Base-by-base conservation (phyloP, 2,113 vertebrate genomes). In the Siphamia tubifer region DNA sequence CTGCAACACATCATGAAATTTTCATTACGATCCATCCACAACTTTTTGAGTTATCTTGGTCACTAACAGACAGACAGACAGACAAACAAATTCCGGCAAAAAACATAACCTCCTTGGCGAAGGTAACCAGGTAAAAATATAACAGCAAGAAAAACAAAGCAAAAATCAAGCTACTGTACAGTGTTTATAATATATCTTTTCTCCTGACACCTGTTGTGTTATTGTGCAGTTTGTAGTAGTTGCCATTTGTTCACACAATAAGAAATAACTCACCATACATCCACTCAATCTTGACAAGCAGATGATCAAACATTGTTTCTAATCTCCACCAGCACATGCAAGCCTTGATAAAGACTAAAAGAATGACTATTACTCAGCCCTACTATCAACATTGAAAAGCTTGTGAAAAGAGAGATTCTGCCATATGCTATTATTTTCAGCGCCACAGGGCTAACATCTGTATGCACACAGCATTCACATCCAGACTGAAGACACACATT, bases 391-490 rank as follows among this genome's bases (percentile, higher is more conserved):
- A 56, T 65, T 21, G 57, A 47, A 12, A 28, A 44, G 49, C 60
- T 62, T 3, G 13, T 68, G 48, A 62, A 67, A 23, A 35, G 65
- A 71, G 19, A 60, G 61, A 16, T 43, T 43, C 13, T 6, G 52
- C 72, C 69, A 77, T 77, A 70, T 68, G 68, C 49, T 42, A 3
- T 82, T 52, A 48, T 64, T 79, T 82, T 79, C 64, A 68, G 53
- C 3, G 74, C 83, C 20, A 15, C 17, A 20, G 71, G 77, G 60
- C 52, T 6, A 74, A 86, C 85, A 78, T 83, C 87, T 87, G 77
- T 51, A 79, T 60, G 53, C 67, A 86, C 71, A 74, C 53, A 45
- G 34, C 55, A 7, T 77, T 62, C 40, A 49, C 63, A 51, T 24
- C 51, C 55, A 56, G 47, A 68, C 65, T 35, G 61, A 62, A 40